Evolutionary conservation across 2,113 vertebrate species (phyloP), one percentile per base, ranked within the genome.

Genomic region (Aramus guarauna): DNA sequence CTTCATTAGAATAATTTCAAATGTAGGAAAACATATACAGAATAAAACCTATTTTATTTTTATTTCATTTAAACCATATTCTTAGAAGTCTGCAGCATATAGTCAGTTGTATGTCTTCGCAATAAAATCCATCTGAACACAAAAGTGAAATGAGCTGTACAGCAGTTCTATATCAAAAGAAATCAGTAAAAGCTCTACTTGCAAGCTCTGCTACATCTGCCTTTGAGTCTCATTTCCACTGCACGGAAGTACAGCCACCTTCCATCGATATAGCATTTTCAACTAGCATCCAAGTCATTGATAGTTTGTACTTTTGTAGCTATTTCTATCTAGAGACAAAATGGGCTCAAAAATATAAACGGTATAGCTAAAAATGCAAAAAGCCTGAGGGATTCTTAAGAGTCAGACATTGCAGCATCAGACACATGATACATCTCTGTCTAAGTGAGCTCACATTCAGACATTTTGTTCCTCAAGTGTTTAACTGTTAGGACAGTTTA

Each of bases 1-100:
- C 79, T 91, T 94, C 83, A 79, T 87, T 67, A 92, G 30, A 85
- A 91, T 66, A 76, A 89, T 85, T 92, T 71, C 48, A 75, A 91
- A 76, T 68, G 47, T 27, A 45, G 48, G 32, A 90, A 95, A 92
- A 86, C 24, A 64, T n/a, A 45, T 20, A n/a, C 5, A 53, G 34
- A 50, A 64, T 52, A 29, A 34, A 77, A 60, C 2, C 30, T 1
- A n/a, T 39, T 78, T 80, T 43, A 56, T 88, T 85, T 92, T 68
- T 39, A 68, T 75, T 77, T 88, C 27, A 62, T 73, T 85, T 45
- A 69, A 94, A 43, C 10, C 43, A 14, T 23, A 59, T 47, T 64
- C 77, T 90, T 82, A 55, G 50, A 77, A 66, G 59, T 74, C 32
- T 83, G 58, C 64, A 85, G 62, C 37, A n/a, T 45, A 37, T 27